Evolutionary conservation across 2,797 vertebrate species (phyloP).

Genomic region (Calcarius lapponicus): DNA sequence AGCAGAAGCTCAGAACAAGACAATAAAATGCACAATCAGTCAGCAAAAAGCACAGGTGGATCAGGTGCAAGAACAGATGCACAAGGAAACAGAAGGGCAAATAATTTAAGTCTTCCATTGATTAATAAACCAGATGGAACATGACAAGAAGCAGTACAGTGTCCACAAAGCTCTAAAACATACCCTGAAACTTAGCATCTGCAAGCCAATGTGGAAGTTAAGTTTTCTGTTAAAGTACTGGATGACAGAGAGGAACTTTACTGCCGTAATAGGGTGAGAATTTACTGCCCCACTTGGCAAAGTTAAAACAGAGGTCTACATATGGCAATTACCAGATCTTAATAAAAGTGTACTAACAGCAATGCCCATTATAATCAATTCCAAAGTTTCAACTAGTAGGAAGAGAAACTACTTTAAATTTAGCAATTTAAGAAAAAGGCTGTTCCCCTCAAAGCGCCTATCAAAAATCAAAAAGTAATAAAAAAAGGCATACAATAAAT

Average conservation of each 20-base stretch:
- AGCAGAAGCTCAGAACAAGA: background rate
- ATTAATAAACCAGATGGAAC: background rate
- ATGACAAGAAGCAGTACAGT: background rate
- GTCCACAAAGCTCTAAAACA: background rate
- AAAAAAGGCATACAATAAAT: background rate
- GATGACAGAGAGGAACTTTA: background rate
- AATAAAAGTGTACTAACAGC: background rate
- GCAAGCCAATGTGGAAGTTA: background rate
- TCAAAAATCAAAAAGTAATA: background rate
- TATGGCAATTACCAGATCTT: background rate
- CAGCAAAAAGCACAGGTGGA: background rate
- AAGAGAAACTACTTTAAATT: background rate
- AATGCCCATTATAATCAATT: background rate
- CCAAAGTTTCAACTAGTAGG: background rate
- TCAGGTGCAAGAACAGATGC: background rate
- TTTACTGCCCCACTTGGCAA: background rate
- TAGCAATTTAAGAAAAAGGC: background rate
- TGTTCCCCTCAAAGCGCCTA: background rate
- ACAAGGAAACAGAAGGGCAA: background rate
- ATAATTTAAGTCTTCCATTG: background rate
- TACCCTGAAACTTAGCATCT: background rate
- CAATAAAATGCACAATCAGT: background rate
- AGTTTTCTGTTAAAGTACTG: background rate
- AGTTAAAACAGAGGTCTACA: background rate
- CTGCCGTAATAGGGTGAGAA: background rate